phyloP scores from a whole-genome alignment of 2,888 invertebrate genomes.

The Cyrtodaria siliqua region DNA sequence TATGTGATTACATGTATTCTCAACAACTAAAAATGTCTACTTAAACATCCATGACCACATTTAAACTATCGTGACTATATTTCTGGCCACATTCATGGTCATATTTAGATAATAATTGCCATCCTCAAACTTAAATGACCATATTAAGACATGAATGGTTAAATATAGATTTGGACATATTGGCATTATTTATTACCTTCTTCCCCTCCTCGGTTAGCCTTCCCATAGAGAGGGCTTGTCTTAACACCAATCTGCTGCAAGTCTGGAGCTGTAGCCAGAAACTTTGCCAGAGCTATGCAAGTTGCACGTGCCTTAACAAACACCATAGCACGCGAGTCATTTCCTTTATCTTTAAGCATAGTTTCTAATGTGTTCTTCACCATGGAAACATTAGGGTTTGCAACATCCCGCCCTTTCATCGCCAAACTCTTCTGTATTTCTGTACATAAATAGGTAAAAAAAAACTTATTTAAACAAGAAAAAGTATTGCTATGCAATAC shows the following conservation, averaged over 20 bases:
- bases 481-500: too few relatives aligned
- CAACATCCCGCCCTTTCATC: neutral
- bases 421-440: constrained; percentile 57
- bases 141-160: too few relatives aligned
- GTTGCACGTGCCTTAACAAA: constrained; percentile 75
- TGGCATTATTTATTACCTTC: constrained; percentile 35
- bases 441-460: constrained; percentile 2
- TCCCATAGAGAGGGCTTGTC: constrained; percentile 42
- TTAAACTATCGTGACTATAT: too few relatives aligned
- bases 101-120: too few relatives aligned
- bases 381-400: constrained; percentile 68
- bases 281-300: constrained; percentile 64
- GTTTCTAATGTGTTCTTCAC: constrained; percentile 56
- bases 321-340: constrained; percentile 66
- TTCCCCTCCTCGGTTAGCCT: constrained; percentile 44
- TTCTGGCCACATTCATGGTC: too few relatives aligned
- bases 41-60: too few relatives aligned
- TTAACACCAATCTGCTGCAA: constrained; percentile 20
- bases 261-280: constrained; percentile 48
- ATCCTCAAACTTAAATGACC: too few relatives aligned
- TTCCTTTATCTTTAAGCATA: constrained; percentile 51
- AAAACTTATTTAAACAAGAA: too few relatives aligned
- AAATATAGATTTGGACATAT: too few relatives aligned
- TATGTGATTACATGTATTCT: too few relatives aligned
- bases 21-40: too few relatives aligned